Base-by-base conservation (phyloP, 1,140 invertebrate species). In the Pogonomyrmex californicus region DNA sequence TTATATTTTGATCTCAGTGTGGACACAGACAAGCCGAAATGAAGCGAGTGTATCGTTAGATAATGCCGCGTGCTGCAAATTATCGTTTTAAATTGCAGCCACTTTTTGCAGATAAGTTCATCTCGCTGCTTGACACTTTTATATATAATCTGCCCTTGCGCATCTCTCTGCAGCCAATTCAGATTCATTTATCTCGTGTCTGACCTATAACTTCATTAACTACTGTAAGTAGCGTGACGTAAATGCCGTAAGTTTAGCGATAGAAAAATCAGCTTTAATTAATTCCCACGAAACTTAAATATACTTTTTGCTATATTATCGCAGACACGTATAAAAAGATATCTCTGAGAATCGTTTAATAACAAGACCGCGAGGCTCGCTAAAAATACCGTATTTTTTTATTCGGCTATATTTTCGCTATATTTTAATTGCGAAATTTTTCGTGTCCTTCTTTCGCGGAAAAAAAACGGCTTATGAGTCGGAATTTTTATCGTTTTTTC, bases 1-100 rank as follows among this genome's bases (percentile, higher is more conserved):
- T 75, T 83, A 66, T 56, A 51, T 49, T 17, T 63, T 70, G 38
- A 87, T 87, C 54, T 82, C 49, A 33, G 66, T 47, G 56, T 36
- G 1, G 12, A 6, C 38, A 30, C 38, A 33, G n/a, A 38, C 33
- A 10, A n/a, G 17, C 47, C 33, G 60, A 76, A 87, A 76, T 87
- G 83, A 81, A 81, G 63, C 36, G 41, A 63, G 5, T 41, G 5
- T 56, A 54, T 23, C 30, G n/a, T 33, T n/a, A 56, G 49, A 56
- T 81, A 70, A 56, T 30, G 3, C 38, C 23, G 36, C 23, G 23
- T 51, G 14, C 7, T 51, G 14, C 7, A 49, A 65, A 79, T 65
- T 65, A 70, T 81, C 36, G 49, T 47, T 81, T 23, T 70, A 33
- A 70, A 81, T 54, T 70, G 23, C 12, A n/a, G 38, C 14, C 2